Base-by-base conservation (phyloP, 2,797 vertebrate species). In the Astyanax mexicanus region DNA sequence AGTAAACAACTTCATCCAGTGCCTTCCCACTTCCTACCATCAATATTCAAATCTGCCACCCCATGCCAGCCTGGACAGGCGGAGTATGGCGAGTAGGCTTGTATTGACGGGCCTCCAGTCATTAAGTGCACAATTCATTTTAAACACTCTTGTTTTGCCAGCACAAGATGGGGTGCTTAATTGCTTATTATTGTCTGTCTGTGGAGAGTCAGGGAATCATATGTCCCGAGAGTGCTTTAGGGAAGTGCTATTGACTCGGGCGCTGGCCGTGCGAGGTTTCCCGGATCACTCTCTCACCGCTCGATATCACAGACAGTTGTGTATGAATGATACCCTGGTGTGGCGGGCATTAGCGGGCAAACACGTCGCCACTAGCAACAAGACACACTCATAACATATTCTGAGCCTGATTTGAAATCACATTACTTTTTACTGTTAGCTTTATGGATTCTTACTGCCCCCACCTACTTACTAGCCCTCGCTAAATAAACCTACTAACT, bases 81-180 rank as follows among this genome's bases (percentile, higher is more conserved):
- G 23, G 37, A 21, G 57, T 35, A 67, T 45, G 19, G 51, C 25
- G 51, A 25, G 51, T 27, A 13, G 6, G 13, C 7, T 19, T 47
- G 13, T 69, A 81, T 80, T 45, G 80, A 82, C 60, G 61, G 38
- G 3, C 66, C 12, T 32, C 49, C 21, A 40, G 69, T 81, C 75
- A 77, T 84, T 86, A 80, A 44, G 51, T 35, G 52, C 13, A n/a
- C 64, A 62, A 55, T 64, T 70, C 64, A 71, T 78, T 80, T 73
- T 78, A 72, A 77, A 54, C 57, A 9, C 69, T 72, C 55, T 77
- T 83, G 81, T 83, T 78, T 80, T 80, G 73, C 75, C 78, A 82
- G 78, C 78, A 71, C 40, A 54, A 60, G 66, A 51, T 10, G 25
- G 52, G 58, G 68, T 72, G 69, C 65, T 80, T 85, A 83, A 85